Conservation (phyloP, 2,113 vertebrate genomes). For the Nannospalax galili region DNA sequence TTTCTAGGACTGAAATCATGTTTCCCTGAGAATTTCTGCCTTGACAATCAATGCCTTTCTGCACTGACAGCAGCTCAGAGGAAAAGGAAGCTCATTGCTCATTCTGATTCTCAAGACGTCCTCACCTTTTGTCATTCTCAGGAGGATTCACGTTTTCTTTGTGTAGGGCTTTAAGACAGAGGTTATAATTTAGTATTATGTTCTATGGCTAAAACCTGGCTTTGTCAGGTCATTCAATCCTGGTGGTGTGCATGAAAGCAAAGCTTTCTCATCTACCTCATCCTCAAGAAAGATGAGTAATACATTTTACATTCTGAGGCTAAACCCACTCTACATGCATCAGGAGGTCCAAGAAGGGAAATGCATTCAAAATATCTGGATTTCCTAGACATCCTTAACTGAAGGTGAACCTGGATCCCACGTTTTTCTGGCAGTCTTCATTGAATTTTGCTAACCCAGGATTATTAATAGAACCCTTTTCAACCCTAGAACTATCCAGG, state of each 20-base stretch:
- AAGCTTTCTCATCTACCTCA: neutral
- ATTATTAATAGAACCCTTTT: neutral
- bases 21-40: neutral
- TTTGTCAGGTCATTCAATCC: neutral
- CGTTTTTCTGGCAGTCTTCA: neutral
- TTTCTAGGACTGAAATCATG: neutral
- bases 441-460: neutral
- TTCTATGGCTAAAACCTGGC: neutral
- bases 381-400: neutral
- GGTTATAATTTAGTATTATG: neutral
- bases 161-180: no score
- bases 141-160: neutral
- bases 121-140: neutral
- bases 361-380: neutral
- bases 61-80: neutral
- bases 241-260: neutral
- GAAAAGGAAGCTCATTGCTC: neutral
- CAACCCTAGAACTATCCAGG: neutral
- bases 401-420: neutral
- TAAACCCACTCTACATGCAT: neutral
- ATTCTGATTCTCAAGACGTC: neutral
- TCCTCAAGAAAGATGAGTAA: neutral
- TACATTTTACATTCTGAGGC: neutral
- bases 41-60: no score
- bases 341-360: neutral